These are phyloP conservation scores for Nesometra sesokonis DNA, from an alignment of 35 echinoderm and acorn worm species.

Conservation along the genomic window DNA sequence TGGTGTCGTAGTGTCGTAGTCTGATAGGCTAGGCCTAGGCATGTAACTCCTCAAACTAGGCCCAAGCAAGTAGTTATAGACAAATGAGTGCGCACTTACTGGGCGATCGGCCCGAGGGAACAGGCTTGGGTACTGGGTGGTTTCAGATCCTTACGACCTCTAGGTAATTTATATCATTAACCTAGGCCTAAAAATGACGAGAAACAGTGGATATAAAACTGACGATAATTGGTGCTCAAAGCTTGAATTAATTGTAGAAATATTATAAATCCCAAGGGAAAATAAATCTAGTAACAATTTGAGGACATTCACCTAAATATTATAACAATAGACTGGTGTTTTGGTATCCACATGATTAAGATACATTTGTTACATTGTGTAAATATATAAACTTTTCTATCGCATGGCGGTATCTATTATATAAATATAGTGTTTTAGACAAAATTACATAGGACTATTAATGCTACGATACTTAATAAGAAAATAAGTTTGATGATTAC, in stretches of 20 bases:
- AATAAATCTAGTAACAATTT: background rate
- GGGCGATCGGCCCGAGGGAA: background rate
- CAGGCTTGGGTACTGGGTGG: background rate
- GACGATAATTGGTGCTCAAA: background rate
- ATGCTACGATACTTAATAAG: too few relatives aligned
- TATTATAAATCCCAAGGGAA: background rate
- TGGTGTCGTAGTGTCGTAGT: background rate
- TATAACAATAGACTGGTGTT: background rate
- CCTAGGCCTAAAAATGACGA: background rate
- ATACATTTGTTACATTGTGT: too few relatives aligned
- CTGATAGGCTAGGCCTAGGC: background rate
- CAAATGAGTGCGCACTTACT: background rate
- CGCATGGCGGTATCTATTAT: too few relatives aligned
- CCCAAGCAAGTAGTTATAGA: background rate
- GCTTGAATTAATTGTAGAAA: background rate
- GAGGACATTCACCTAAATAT: background rate
- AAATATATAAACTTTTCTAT: too few relatives aligned
- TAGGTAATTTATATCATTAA: background rate
- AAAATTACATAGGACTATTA: too few relatives aligned
- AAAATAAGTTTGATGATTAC: too few relatives aligned
- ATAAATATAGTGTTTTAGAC: too few relatives aligned
- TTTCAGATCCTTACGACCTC: background rate
- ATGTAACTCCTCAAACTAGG: background rate
- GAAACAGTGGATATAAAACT: background rate
- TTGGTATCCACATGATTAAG: background rate